Percentiles rank a stretch among this genome's conserved stretches.
Conservation (phyloP, 35 echinoderm and acorn worm genomes). For the Stichopus chloronotus region DNA sequence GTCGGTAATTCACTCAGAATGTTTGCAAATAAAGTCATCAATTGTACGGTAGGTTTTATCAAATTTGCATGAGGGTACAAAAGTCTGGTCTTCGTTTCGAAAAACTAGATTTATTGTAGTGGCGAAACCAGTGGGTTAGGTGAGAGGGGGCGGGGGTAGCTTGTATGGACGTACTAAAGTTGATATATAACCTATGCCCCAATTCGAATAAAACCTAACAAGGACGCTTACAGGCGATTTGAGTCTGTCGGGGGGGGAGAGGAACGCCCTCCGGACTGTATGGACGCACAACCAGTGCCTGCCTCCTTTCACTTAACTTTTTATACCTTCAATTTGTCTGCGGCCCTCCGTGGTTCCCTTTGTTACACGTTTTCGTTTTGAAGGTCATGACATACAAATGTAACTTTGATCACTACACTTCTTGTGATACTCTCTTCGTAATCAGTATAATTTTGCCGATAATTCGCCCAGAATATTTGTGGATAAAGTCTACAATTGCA, state of each 20-base stretch:
- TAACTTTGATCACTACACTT: background rate
- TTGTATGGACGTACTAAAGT: background rate
- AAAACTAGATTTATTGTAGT: constrained; percentile 1
- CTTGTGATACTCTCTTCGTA: background rate
- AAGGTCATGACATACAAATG: no score
- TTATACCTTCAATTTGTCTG: background rate
- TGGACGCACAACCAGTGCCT: background rate
- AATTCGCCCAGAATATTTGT: no score
- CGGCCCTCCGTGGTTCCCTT: background rate
- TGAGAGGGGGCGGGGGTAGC: background rate
- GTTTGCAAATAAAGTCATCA: constrained; percentile 11
- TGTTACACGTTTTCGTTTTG: no score
- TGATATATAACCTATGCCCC: no score
- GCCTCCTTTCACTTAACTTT: background rate
- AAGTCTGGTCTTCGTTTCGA: background rate
- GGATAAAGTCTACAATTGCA: no score
- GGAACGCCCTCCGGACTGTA: background rate
- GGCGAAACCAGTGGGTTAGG: background rate
- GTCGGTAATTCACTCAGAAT: background rate
- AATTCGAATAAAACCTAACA: background rate
- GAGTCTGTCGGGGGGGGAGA: background rate
- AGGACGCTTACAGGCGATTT: background rate
- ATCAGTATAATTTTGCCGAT: background rate
- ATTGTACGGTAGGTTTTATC: background rate
- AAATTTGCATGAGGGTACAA: background rate